These are phyloP conservation scores for Hydrolagus colliei DNA, from an alignment of 2,797 vertebrate species.

Conservation along the genomic window DNA sequence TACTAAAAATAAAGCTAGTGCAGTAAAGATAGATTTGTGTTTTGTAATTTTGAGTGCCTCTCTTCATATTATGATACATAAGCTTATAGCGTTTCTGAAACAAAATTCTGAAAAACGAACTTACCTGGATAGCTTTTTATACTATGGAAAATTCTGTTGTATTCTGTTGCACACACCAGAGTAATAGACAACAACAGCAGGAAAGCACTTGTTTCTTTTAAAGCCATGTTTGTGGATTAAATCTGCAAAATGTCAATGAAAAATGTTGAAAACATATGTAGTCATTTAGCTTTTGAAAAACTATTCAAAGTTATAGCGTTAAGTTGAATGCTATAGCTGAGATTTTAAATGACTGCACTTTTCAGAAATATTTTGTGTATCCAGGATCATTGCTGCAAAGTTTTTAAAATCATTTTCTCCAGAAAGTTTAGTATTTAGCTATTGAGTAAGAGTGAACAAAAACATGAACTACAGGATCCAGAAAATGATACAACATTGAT, in stretches of 20 bases:
- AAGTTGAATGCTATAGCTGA: neutral
- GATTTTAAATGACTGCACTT: neutral
- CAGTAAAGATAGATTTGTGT: neutral
- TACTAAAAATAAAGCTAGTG: neutral
- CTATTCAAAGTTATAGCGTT: too few relatives aligned
- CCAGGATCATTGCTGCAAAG: neutral
- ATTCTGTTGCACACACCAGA: constrained; percentile 16
- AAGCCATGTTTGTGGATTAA: constrained; percentile 11
- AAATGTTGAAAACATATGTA: neutral
- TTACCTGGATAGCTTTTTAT: constrained; percentile 21
- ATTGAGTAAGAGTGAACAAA: neutral
- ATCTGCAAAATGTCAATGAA: neutral
- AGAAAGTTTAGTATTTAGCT: neutral
- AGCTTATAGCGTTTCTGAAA: neutral
- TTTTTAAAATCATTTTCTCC: neutral
- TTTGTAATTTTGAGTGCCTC: neutral
- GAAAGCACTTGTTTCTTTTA: neutral
- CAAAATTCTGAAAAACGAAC: constrained; percentile 4
- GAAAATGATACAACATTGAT: neutral
- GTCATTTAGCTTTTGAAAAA: too few relatives aligned
- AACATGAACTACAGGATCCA: too few relatives aligned
- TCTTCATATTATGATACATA: neutral
- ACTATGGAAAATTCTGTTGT: constrained; percentile 21
- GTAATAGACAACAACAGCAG: constrained; percentile 11
- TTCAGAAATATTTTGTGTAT: neutral